Conservation (phyloP, 2,113 vertebrate species). For the Halichoerus grypus region DNA sequence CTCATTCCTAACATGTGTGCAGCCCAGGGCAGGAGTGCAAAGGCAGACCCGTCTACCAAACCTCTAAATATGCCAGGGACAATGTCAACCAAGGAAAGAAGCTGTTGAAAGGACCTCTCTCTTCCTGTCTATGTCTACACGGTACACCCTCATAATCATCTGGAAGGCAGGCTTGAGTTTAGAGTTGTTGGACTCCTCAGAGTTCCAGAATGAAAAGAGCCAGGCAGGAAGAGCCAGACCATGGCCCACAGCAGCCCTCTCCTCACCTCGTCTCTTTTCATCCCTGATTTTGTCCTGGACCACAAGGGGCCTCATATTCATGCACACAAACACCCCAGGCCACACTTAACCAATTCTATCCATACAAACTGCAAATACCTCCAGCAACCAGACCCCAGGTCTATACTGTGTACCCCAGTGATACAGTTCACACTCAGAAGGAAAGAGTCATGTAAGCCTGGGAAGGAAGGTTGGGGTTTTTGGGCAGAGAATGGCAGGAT, state of each 20-base stretch:
- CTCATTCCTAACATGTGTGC: background rate
- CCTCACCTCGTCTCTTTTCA: background rate
- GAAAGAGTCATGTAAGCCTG: background rate
- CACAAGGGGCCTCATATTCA: background rate
- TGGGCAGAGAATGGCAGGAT: background rate
- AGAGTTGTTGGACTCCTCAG: background rate
- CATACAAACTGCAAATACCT: background rate
- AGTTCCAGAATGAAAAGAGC: background rate
- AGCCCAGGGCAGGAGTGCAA: background rate
- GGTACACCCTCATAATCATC: no score
- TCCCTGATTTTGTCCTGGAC: background rate
- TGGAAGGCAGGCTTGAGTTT: background rate
- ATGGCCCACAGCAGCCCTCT: background rate
- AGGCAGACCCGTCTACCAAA: accelerated
- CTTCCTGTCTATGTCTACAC: background rate
- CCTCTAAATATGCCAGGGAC: background rate
- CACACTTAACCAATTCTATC: background rate
- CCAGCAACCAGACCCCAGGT: background rate
- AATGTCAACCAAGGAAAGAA: background rate
- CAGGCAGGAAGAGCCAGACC: background rate
- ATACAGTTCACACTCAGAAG: background rate
- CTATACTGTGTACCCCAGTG: accelerated
- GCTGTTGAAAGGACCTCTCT: background rate
- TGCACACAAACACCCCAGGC: background rate
- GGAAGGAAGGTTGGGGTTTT: background rate